Conservation (phyloP, 2,888 invertebrate genomes). For the Mythimna lalbum region DNA sequence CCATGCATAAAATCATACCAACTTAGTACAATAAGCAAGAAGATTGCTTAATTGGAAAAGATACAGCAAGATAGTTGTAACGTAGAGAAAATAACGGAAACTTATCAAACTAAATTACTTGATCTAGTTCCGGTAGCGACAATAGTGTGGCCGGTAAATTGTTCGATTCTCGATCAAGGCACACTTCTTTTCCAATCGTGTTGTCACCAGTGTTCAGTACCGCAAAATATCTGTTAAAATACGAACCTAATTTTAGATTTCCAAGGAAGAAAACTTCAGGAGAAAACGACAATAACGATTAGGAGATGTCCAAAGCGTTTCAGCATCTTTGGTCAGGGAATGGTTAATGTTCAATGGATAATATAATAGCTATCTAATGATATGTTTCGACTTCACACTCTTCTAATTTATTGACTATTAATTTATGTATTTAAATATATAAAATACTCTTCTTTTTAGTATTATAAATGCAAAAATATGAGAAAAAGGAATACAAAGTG, state of each 20-base stretch:
- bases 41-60: not conserved
- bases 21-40: not conserved
- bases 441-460: no score
- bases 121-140: slow-evolving; percentile 39
- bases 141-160: slow-evolving; percentile 43
- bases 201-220: slow-evolving; percentile 32
- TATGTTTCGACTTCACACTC: no score
- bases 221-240: slow-evolving; percentile 43
- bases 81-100: no score
- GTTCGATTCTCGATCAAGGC: slow-evolving; percentile 15
- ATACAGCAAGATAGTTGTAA: no score
- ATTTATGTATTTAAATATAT: no score
- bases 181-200: slow-evolving; percentile 35
- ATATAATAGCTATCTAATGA: no score
- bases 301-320: not conserved
- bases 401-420: no score
- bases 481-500: no score
- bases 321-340: not conserved
- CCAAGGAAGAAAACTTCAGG: no score
- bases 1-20: not conserved
- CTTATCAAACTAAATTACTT: slow-evolving; percentile 26
- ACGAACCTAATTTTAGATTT: not conserved
- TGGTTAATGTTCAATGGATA: no score
- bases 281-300: not conserved
- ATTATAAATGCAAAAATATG: no score